These are phyloP conservation scores for Cataglyphis altisquamis DNA, from an alignment of 2,888 invertebrate genomes.

Conservation along the genomic window DNA sequence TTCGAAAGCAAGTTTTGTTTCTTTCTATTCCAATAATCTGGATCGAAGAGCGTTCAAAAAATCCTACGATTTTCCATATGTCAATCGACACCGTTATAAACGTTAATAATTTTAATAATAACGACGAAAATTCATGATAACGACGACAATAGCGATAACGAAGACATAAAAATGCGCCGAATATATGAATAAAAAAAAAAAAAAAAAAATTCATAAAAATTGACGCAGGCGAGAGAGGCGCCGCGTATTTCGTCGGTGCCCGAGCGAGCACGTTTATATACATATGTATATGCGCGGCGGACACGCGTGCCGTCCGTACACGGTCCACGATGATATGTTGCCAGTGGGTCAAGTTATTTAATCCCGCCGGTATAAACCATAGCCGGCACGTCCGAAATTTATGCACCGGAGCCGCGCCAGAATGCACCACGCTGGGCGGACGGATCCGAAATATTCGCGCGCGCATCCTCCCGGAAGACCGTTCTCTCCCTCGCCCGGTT, in stretches of 20 bases:
- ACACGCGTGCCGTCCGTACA: slow-evolving; percentile 49
- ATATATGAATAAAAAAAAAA: not conserved
- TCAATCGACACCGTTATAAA: not conserved
- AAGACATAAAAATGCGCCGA: not conserved
- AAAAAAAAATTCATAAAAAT: slow-evolving; percentile 17
- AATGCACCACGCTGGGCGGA: slow-evolving; percentile 61
- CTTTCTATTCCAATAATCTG: too few relatives aligned
- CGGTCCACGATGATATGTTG: slow-evolving; percentile 81
- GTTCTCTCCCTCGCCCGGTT: not conserved
- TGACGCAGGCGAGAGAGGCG: not conserved
- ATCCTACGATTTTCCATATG: not conserved
- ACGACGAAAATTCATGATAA: not conserved
- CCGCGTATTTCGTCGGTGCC: slow-evolving; percentile 1
- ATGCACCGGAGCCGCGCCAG: slow-evolving; percentile 76
- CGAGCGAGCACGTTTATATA: not conserved
- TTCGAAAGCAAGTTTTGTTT: not conserved
- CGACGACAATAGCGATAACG: not conserved
- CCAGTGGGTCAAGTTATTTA: slow-evolving; percentile 86
- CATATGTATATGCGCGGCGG: not conserved
- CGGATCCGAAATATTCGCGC: slow-evolving; percentile 68
- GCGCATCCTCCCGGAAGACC: slow-evolving; percentile 46
- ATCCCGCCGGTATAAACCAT: slow-evolving; percentile 84
- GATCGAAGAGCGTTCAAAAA: not conserved
- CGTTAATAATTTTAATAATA: slow-evolving; percentile 4
- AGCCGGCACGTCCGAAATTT: slow-evolving; percentile 81